These are phyloP conservation scores for Drosophila colorata DNA, from an alignment of 2,888 invertebrate species.

Conservation along the genomic window DNA sequence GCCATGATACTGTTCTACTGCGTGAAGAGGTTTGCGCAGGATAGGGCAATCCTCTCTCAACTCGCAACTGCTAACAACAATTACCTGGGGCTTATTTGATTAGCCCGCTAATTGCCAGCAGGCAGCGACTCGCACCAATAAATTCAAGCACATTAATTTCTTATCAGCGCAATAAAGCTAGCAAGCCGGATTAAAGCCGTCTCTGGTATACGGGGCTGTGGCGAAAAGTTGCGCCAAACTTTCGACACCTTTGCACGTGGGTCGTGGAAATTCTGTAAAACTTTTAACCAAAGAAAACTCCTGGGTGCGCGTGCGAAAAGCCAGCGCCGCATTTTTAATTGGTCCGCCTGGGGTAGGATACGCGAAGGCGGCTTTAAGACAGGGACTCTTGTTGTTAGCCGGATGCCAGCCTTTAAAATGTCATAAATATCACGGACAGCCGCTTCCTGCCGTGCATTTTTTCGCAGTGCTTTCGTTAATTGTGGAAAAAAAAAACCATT, in stretches of 20 bases:
- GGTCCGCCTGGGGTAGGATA: conserved; percentile 36
- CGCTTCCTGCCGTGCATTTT: conserved; percentile 55
- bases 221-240: conserved; percentile 49
- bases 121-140: conserved; percentile 65
- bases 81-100: conserved; percentile 70
- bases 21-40: neutral
- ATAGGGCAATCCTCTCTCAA: neutral
- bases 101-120: conserved; percentile 66
- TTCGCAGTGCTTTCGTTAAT: conserved; percentile 50
- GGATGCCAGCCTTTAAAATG: conserved; percentile 62
- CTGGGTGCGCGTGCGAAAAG: conserved; percentile 76
- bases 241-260: conserved; percentile 51
- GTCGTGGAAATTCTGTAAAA: conserved; percentile 55
- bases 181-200: conserved; percentile 69
- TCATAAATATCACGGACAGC: conserved; percentile 66
- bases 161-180: conserved; percentile 70
- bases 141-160: conserved; percentile 72
- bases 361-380: conserved; percentile 35
- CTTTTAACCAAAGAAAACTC: conserved; percentile 63
- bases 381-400: conserved; percentile 29
- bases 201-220: conserved; percentile 9
- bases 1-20: neutral
- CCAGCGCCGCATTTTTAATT: conserved; percentile 74
- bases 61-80: conserved; percentile 33
- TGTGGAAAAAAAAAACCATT: conserved; percentile 35